A percentile compares a stretch with the other conserved stretches of the same genome.
Evolutionary conservation across 2,797 vertebrate genomes (phyloP).

Genomic region (Hydrolagus colliei): DNA sequence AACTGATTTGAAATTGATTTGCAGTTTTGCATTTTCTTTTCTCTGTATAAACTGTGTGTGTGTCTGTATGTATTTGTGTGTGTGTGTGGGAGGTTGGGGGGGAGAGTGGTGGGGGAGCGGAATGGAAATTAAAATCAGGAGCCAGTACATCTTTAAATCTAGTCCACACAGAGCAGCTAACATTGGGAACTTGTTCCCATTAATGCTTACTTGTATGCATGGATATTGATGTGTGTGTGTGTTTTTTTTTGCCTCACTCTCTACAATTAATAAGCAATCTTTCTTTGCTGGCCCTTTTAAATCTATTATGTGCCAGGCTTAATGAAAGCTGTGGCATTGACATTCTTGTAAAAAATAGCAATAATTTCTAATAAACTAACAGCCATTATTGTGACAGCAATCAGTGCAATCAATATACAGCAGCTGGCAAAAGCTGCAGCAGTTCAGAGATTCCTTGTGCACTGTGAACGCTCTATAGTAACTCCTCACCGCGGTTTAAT

Average conservation of each 20-base stretch:
- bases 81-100: too few relatives aligned
- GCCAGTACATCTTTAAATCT: not conserved
- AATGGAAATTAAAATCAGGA: not conserved
- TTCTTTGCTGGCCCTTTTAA: conserved; percentile 23
- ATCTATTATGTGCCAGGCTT: conserved; percentile 31
- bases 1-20: too few relatives aligned
- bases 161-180: not conserved
- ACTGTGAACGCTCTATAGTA: too few relatives aligned
- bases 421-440: conserved; percentile 9
- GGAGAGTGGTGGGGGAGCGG: too few relatives aligned
- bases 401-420: conserved; percentile 21
- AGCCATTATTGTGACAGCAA: conserved; percentile 22
- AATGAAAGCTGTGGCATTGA: conserved; percentile 28
- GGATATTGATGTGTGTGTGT: conserved; percentile 1
- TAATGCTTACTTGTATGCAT: not conserved
- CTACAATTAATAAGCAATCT: conserved; percentile 31
- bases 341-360: conserved; percentile 31
- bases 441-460: conserved; percentile 6
- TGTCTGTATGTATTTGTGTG: too few relatives aligned
- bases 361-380: conserved; percentile 31
- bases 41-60: too few relatives aligned
- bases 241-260: not conserved
- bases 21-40: too few relatives aligned
- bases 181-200: conserved; percentile 17
- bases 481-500: conserved; percentile 5